Evolutionary conservation across 2,888 invertebrate species (phyloP).

Genomic region (Atrina japonica): DNA sequence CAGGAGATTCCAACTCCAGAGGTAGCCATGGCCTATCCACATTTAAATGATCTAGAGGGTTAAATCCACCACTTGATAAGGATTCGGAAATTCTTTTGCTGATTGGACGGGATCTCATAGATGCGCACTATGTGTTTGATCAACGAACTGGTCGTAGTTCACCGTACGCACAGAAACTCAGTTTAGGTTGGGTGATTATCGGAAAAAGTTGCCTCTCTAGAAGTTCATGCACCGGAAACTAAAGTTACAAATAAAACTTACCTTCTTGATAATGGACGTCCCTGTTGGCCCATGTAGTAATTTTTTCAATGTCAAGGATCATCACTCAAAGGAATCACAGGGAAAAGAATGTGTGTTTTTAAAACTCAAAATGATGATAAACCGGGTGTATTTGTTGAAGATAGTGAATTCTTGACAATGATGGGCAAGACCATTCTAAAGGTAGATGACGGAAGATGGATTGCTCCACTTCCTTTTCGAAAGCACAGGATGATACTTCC

Average conservation of each 20-base stretch:
- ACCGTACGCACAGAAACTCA: constrained; percentile 38
- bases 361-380: constrained; percentile 27
- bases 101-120: constrained; percentile 38
- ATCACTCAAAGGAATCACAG: too few relatives aligned
- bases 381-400: constrained; percentile 25
- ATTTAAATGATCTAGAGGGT: constrained; percentile 32
- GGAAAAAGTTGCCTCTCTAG: constrained; percentile 25
- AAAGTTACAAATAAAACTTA: constrained; percentile 18
- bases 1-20: constrained; percentile 47
- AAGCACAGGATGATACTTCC: constrained; percentile 17
- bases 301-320: background rate
- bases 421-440: constrained; percentile 25
- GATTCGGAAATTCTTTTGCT: constrained; percentile 30
- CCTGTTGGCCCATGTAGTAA: constrained; percentile 18
- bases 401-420: constrained; percentile 26
- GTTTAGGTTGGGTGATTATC: constrained; percentile 28
- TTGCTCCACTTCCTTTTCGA: constrained; percentile 34
- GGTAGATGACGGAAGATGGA: constrained; percentile 23
- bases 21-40: constrained; percentile 29
- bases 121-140: constrained; percentile 32
- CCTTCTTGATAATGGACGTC: too few relatives aligned
- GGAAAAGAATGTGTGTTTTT: too few relatives aligned
- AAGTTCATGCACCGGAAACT: constrained; percentile 27
- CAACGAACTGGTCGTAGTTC: constrained; percentile 28
- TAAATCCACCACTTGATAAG: constrained; percentile 31